Evolutionary conservation across 2,113 vertebrate species (phyloP), one percentile per base, ranked within the genome.

Genomic region (Daphoenositta chrysoptera): DNA sequence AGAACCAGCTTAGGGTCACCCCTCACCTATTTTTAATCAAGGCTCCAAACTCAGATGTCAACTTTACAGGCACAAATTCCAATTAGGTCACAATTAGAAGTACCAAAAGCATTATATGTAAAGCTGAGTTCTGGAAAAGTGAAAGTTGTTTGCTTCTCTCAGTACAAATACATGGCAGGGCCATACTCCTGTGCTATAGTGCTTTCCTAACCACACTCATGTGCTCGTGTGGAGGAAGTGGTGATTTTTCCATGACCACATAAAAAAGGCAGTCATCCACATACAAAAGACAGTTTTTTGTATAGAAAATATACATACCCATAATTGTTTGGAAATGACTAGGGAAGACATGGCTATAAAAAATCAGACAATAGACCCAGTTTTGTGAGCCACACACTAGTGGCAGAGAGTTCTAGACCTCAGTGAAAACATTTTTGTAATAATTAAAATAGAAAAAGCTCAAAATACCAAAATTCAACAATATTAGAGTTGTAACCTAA

Each of bases 151-250:
- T n/a, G 6, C 28, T 61, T 28, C 39, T 65, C 42, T 69, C 28
- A 24, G 39, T 9, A 11, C 0, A 0, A 28, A 37, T 45, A 11
- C 5, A 7, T n/a, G 33, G 18, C 54, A 53, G 23, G 23, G 39
- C 19, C 54, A 20, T 20, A 20, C 10, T 39, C 39, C 23, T 20
- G 12, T 23, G 45, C 27, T 53, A 7, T 27, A 6, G 15, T 87
- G 28, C 28, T 47, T 70, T 60, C 39, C 39, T 45, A 13, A 45
- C 22, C 33, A 45, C 35, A 20, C 37, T 54, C 12, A 1, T 10
- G 45, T 23, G 45, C 11, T 44, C 0, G 0, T 23, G 28, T 53
- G 39, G 45, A 44, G 23, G 33, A 31, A 61, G 31, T 8, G 30
- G 18, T 1, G 45, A 45, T n/a, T 20, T 61, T 70, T 70, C 28